Conservation (phyloP, 2,113 vertebrate genomes). For the Bufo bufo region DNA sequence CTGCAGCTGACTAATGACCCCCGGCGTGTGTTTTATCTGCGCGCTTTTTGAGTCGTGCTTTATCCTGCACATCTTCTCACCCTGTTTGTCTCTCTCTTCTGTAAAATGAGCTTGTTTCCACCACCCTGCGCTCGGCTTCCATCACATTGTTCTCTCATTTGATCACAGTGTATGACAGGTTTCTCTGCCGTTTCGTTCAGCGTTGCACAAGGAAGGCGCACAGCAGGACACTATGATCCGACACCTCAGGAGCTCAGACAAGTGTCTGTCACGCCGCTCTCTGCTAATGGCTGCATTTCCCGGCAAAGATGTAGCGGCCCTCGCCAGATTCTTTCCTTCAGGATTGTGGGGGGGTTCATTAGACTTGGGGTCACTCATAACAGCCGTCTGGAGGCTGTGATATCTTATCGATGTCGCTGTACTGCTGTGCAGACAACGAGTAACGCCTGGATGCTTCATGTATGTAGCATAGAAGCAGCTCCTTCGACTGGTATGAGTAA, state of each 20-base stretch:
- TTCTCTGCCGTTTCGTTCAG: constrained; percentile 31
- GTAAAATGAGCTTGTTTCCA: background rate
- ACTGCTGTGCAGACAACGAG: no score
- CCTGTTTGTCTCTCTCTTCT: constrained; percentile 10
- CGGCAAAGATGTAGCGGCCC: background rate
- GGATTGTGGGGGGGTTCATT: background rate
- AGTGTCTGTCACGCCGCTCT: constrained; percentile 21
- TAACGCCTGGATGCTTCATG: no score
- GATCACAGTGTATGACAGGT: constrained; percentile 40
- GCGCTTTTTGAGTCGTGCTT: background rate
- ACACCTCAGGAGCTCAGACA: constrained; percentile 13
- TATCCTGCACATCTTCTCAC: background rate
- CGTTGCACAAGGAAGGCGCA: constrained; percentile 13
- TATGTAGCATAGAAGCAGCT: no score
- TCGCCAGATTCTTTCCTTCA: background rate
- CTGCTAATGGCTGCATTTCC: constrained; percentile 19
- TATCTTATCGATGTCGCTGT: background rate
- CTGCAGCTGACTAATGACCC: background rate
- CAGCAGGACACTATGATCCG: constrained; percentile 13
- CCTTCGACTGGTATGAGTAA: no score
- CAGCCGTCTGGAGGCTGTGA: background rate
- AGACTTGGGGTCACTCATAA: background rate
- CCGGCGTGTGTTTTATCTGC: constrained; percentile 5
- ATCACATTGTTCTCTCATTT: constrained; percentile 23
- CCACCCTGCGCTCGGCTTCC: background rate